Evolutionary conservation across 2,797 vertebrate species (phyloP).

Genomic region (Crenuchus spilurus): DNA sequence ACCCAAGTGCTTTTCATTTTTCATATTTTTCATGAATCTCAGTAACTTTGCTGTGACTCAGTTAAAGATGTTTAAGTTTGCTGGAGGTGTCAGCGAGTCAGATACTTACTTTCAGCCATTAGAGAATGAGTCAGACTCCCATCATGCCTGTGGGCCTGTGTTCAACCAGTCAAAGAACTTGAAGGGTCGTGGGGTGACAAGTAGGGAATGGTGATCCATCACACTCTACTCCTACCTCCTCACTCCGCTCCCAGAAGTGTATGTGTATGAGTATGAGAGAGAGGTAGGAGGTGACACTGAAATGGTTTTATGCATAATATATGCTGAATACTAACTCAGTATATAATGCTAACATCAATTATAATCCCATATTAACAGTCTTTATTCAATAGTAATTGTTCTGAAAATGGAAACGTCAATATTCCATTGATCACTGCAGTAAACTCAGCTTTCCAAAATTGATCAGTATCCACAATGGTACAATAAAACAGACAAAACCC

Average conservation of each 20-base stretch:
- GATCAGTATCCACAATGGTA: too few species aligned
- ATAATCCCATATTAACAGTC: too few species aligned
- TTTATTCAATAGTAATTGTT: too few species aligned
- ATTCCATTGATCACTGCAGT: too few species aligned
- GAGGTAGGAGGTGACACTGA: not conserved
- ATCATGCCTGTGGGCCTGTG: constrained; percentile 23
- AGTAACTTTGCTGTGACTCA: constrained; percentile 41
- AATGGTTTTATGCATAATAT: not conserved
- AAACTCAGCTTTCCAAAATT: too few species aligned
- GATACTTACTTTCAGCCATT: constrained; percentile 13
- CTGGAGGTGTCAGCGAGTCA: constrained; percentile 22
- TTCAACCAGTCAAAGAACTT: constrained; percentile 26
- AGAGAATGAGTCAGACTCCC: constrained; percentile 38
- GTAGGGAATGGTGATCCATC: constrained; percentile 12
- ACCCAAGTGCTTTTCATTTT: not conserved
- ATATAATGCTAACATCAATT: too few species aligned
- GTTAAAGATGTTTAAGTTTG: constrained; percentile 1
- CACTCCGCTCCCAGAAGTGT: constrained; percentile 9
- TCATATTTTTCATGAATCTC: constrained; percentile 21
- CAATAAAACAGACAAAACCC: too few species aligned
- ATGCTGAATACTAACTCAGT: too few species aligned
- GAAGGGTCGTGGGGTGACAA: constrained; percentile 20
- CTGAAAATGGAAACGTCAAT: too few species aligned
- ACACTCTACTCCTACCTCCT: constrained; percentile 31
- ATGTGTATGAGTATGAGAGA: not conserved